These are phyloP conservation scores for Pyrrhopygopsis socrates DNA, from an alignment of 2,888 invertebrate genomes.

Conservation along the genomic window DNA sequence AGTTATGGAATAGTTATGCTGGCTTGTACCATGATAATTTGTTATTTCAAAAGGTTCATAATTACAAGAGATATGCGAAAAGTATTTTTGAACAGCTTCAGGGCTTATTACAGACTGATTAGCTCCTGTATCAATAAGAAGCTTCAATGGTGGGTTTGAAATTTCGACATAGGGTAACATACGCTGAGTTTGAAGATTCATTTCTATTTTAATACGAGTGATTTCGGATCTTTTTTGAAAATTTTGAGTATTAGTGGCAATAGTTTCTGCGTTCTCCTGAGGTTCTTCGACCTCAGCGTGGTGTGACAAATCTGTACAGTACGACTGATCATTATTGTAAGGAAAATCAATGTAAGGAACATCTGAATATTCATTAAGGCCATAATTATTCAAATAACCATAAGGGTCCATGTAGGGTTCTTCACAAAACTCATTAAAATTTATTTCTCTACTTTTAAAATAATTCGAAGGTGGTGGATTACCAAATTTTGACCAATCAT, in stretches of 20 bases:
- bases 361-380: not conserved
- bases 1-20: not conserved
- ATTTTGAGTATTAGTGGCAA: not conserved
- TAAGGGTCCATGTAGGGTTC: not conserved
- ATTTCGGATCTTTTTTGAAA: constrained; percentile 1
- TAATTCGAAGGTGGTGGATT: constrained; percentile 18
- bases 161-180: constrained; percentile 15
- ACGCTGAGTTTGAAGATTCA: constrained; percentile 22
- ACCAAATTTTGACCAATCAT: constrained; percentile 13
- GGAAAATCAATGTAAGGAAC: too few species aligned
- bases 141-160: constrained; percentile 4
- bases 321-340: not conserved
- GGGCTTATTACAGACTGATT: constrained; percentile 10
- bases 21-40: not conserved
- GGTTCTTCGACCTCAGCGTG: not conserved
- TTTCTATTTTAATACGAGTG: constrained; percentile 8
- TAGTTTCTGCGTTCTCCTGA: not conserved
- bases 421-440: constrained; percentile 10
- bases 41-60: not conserved
- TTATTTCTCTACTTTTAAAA: constrained; percentile 24
- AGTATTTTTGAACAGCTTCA: constrained; percentile 1
- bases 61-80: not conserved
- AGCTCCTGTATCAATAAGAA: constrained; percentile 19
- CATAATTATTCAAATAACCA: not conserved
- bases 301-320: not conserved